Conservation (phyloP, 2,113 vertebrate species). For the Atherinomorus stipes region DNA sequence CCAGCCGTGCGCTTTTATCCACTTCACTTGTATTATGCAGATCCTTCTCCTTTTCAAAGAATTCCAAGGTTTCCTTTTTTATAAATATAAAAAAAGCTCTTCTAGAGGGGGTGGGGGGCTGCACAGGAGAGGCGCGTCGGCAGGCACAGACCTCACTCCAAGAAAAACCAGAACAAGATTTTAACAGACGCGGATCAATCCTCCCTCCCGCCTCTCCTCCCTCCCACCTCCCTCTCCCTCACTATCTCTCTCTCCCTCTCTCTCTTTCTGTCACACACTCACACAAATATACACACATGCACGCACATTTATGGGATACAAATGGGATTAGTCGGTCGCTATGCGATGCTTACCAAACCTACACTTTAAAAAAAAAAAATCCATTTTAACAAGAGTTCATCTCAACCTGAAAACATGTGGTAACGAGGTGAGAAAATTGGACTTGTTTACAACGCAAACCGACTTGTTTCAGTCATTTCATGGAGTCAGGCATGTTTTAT, state of each 20-base stretch:
- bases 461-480: slow-evolving; percentile 28
- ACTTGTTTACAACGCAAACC: slow-evolving; percentile 47
- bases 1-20: slow-evolving; percentile 69
- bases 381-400: slow-evolving; percentile 47
- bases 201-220: slow-evolving; percentile 60
- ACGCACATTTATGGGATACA: slow-evolving; percentile 79
- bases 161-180: slow-evolving; percentile 85
- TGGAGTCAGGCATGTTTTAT: slow-evolving; percentile 10
- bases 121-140: slow-evolving; percentile 79
- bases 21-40: slow-evolving; percentile 67
- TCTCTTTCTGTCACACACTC: slow-evolving; percentile 35
- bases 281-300: slow-evolving; percentile 62
- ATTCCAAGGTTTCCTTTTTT: slow-evolving; percentile 67
- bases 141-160: slow-evolving; percentile 83
- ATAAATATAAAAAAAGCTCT: slow-evolving; percentile 57
- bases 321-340: slow-evolving; percentile 78
- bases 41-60: slow-evolving; percentile 58
- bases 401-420: slow-evolving; percentile 53
- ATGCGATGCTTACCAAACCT: slow-evolving; percentile 70
- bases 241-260: slow-evolving; percentile 24
- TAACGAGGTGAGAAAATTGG: slow-evolving; percentile 49
- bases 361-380: slow-evolving; percentile 46
- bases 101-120: slow-evolving; percentile 64
- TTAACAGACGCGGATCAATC: slow-evolving; percentile 86
- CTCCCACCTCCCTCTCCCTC: slow-evolving; percentile 22